phyloP scores from a whole-genome alignment of 2,888 invertebrate genomes.

The Tricholauxania praeusta region DNA sequence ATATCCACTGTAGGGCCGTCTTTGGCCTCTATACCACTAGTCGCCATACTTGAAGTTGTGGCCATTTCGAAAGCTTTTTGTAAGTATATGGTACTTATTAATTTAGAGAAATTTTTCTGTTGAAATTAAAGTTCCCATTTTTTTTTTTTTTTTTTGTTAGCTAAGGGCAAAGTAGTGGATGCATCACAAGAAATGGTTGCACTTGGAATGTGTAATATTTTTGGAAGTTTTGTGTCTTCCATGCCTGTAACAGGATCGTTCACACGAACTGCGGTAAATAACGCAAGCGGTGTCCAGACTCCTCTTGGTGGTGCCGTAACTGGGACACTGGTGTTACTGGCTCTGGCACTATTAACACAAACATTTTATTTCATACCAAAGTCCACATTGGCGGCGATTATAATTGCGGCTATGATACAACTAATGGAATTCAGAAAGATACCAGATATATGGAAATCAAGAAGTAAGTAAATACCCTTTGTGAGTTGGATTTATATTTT shows the following conservation, averaged over 20 bases:
- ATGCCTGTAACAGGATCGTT: conserved; percentile 93
- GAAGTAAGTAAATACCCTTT: conserved; percentile 71
- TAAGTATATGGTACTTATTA: conserved; percentile 64
- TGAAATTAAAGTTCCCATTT: conserved; percentile 39
- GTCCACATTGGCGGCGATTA: conserved; percentile 86
- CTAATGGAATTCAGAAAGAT: conserved; percentile 81
- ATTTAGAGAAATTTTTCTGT: neutral
- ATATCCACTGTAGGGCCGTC: conserved; percentile 74
- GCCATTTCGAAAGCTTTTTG: conserved; percentile 85
- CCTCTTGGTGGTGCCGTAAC: conserved; percentile 86
- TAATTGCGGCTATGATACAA: conserved; percentile 89
- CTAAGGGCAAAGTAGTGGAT: conserved; percentile 81
- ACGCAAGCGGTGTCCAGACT: conserved; percentile 89
- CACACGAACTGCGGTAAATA: conserved; percentile 90
- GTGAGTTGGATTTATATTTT: neutral
- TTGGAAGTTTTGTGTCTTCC: conserved; percentile 84
- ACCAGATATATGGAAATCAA: conserved; percentile 80
- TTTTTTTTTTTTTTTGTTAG: conserved; percentile 67
- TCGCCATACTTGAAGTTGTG: conserved; percentile 80
- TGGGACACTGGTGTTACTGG: conserved; percentile 80
- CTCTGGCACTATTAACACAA: conserved; percentile 83
- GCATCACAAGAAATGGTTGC: conserved; percentile 93
- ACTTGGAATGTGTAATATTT: conserved; percentile 83
- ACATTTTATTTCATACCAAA: conserved; percentile 91
- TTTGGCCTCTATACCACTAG: conserved; percentile 77